Base-by-base conservation (phyloP, 2,797 vertebrate species). In the Sebastes umbrosus region DNA sequence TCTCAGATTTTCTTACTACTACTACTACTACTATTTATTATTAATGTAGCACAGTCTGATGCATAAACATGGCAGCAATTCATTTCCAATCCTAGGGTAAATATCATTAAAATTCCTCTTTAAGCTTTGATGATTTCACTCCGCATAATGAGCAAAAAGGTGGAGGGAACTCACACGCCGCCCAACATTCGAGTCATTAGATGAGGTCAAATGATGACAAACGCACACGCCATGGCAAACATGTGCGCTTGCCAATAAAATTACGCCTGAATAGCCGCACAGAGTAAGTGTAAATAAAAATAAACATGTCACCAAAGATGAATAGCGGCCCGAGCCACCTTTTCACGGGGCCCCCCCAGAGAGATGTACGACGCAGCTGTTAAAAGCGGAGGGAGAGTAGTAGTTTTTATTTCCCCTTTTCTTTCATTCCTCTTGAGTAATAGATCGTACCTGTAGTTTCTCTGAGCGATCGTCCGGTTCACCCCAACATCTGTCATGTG, bases 251-350 rank as follows among this genome's bases (percentile, higher is more conserved):
- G 50, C 62, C 72, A 80, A 70, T 90, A 79, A 77, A 89, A 87
- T 86, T 82, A 86, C 82, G 63, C 81, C 79, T 67, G 81, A 92
- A 87, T 82, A 79, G 78, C 74, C 11, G 58, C 82, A 91, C 84
- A 79, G 87, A 92, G 43, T 25, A 93, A 86, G 80, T 80, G 73
- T 88, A 94, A 93, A 94, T 93, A 93, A 93, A 94, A 94, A 94
- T 94, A 95, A 95, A 94, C 85, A 83, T 88, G 90, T 93, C 92
- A 89, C 73, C 67, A 66, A 86, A 94, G 93, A 96, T 92, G 80
- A 96, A 96, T 94, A 76, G 88, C 80, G 58, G 84, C 73, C 80
- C 7, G 52, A 83, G 77, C 76, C 80, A 92, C 92, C 88, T 92
- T 92, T 92, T 81, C 82, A 68, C 69, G 13, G 73, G 29, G 4